Evolutionary conservation across 2,113 vertebrate genomes (phyloP).

Genomic region (Scophthalmus maximus): DNA sequence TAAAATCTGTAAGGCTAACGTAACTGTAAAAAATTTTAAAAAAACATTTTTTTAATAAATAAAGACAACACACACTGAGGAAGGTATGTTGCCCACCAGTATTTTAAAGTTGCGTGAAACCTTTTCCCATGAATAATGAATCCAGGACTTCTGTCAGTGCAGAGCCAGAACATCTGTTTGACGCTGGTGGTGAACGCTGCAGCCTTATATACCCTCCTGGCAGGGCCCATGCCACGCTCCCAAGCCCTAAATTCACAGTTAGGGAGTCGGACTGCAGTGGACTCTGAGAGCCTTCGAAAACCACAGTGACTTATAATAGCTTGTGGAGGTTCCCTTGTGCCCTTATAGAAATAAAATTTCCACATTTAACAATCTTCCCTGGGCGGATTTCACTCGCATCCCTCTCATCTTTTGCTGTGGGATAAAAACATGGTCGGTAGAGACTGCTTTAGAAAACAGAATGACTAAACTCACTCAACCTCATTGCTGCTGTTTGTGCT

Average conservation of each 20-base stretch:
- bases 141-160: constrained; percentile 39
- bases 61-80: not conserved
- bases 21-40: not conserved
- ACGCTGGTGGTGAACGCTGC: constrained; percentile 60
- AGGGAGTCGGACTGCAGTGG: constrained; percentile 66
- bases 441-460: constrained; percentile 53
- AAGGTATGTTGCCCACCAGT: not conserved
- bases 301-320: constrained; percentile 73
- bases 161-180: constrained; percentile 74
- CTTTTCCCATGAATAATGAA: constrained; percentile 54
- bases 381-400: constrained; percentile 60
- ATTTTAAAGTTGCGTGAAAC: constrained; percentile 34
- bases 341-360: constrained; percentile 75
- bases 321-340: constrained; percentile 70
- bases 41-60: not conserved
- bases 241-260: constrained; percentile 76
- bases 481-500: constrained; percentile 34
- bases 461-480: constrained; percentile 53
- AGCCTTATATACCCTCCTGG: constrained; percentile 69
- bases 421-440: constrained; percentile 44
- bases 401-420: constrained; percentile 59
- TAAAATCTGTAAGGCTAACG: not conserved
- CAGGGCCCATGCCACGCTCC: constrained; percentile 70
- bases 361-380: constrained; percentile 70
- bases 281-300: constrained; percentile 64